Conservation (phyloP, 2,888 invertebrate species). For the Glaucopsyche alexis region DNA sequence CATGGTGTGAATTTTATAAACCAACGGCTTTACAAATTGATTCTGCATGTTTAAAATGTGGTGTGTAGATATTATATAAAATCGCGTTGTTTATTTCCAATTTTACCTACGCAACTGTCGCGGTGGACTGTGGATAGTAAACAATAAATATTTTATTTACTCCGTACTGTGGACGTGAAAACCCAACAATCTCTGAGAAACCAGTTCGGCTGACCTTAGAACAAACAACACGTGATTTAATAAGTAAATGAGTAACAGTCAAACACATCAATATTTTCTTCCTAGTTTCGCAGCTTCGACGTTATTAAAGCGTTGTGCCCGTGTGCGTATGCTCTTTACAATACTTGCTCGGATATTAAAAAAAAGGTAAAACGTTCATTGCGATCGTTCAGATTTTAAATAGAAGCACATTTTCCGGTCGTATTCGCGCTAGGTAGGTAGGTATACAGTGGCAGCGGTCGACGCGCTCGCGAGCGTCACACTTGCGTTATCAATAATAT, state of each 20-base stretch:
- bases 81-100: not conserved
- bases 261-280: not conserved
- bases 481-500: constrained; percentile 5
- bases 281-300: not conserved
- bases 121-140: not conserved
- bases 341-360: not conserved
- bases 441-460: too few relatives aligned
- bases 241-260: not conserved
- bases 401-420: not conserved
- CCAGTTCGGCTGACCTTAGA: constrained; percentile 14
- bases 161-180: not conserved
- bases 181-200: constrained; percentile 4
- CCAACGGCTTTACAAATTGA: not conserved
- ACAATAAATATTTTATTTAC: not conserved
- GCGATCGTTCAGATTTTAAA: not conserved
- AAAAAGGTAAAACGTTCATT: not conserved
- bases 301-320: not conserved
- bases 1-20: not conserved
- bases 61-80: not conserved
- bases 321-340: not conserved
- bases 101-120: not conserved
- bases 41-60: not conserved
- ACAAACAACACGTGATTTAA: not conserved
- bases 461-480: not conserved
- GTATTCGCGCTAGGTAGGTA: not conserved